phyloP scores from a whole-genome alignment of 2,113 vertebrate species.

The Pica pica region DNA sequence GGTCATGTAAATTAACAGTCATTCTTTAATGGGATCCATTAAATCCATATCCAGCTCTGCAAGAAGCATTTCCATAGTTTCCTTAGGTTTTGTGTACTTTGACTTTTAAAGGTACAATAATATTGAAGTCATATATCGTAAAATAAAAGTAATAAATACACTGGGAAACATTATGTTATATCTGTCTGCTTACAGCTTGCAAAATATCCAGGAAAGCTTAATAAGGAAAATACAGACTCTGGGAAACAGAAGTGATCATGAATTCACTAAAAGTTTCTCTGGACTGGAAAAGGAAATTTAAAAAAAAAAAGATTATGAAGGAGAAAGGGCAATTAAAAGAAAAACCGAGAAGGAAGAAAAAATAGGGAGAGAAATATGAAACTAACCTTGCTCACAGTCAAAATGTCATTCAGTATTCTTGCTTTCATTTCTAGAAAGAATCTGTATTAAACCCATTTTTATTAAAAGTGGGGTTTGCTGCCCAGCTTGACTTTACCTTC shows the following conservation, averaged over 20 bases:
- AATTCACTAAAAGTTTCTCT: conserved; percentile 26
- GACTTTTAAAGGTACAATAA: not conserved
- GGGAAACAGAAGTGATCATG: conserved; percentile 26
- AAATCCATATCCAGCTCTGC: not conserved
- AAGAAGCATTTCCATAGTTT: not conserved
- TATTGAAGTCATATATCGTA: not conserved
- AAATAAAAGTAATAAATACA: not conserved
- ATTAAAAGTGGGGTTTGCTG: conserved; percentile 61
- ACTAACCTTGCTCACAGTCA: conserved; percentile 58
- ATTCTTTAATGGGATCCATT: not conserved
- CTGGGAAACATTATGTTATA: conserved; percentile 25
- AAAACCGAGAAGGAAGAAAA: not conserved
- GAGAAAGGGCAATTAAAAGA: not conserved
- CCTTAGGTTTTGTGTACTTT: not conserved
- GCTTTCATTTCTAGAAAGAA: conserved; percentile 65
- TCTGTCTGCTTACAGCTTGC: not conserved
- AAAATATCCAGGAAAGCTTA: conserved; percentile 42
- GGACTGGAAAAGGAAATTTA: not conserved
- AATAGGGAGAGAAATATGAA: conserved; percentile 29
- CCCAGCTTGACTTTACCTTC: conserved; percentile 41
- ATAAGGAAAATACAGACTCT: conserved; percentile 34
- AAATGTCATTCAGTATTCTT: conserved; percentile 68
- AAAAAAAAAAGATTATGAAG: not conserved
- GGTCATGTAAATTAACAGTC: not conserved
- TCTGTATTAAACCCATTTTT: conserved; percentile 66